Percentiles rank a stretch among this genome's conserved stretches.
Evolutionary conservation across 2,113 vertebrate genomes (phyloP).

Genomic region (Cololabis saira): DNA sequence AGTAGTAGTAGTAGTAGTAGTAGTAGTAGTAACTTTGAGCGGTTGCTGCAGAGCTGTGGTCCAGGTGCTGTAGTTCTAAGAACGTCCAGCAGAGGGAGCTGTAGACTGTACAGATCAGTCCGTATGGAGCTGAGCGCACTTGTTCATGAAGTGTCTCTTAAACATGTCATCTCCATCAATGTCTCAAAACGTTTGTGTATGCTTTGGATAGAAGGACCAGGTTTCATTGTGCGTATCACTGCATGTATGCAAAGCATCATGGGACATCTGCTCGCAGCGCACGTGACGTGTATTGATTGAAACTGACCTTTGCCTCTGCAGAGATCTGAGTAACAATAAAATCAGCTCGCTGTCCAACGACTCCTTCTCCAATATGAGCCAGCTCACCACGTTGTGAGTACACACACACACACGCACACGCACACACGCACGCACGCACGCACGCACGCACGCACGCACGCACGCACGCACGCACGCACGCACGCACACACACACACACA

Average conservation of each 20-base stretch:
- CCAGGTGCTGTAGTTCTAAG: too few relatives aligned
- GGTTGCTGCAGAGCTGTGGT: too few relatives aligned
- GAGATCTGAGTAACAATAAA: constrained; percentile 97
- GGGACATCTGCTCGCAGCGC: neutral
- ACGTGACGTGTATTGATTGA: constrained; percentile 11
- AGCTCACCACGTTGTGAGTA: constrained; percentile 97
- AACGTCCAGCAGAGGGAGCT: constrained; percentile 59
- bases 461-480: too few relatives aligned
- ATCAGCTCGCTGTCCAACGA: constrained; percentile 93
- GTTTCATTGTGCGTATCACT: neutral
- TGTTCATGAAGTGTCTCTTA: neutral
- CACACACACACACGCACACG: neutral
- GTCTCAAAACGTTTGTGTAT: neutral
- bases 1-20: too few relatives aligned
- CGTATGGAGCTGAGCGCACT: neutral
- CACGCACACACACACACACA: too few relatives aligned
- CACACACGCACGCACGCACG: neutral
- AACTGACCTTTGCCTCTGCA: constrained; percentile 71
- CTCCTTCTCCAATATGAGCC: constrained; percentile 97
- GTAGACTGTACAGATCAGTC: constrained; percentile 5
- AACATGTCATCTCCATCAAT: neutral
- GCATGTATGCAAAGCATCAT: neutral
- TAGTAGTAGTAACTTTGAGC: too few relatives aligned
- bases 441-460: neutral
- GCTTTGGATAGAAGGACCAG: neutral